Evolutionary conservation across 2,888 invertebrate genomes (phyloP), one percentile per base, ranked within the genome.

Genomic region (Ypsolopha scabrella): DNA sequence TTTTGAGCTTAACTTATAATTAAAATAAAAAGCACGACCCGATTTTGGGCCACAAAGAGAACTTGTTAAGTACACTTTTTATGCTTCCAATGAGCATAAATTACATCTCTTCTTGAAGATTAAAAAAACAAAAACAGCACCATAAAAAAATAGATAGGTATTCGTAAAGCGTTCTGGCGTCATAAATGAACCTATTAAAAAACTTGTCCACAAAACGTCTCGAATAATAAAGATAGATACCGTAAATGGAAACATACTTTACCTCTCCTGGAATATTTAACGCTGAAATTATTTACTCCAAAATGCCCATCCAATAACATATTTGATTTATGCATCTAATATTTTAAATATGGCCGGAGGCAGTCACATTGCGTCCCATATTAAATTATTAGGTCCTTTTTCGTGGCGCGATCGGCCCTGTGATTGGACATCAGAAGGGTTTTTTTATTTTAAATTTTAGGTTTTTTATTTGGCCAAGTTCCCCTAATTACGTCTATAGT

Each of bases 271-370:
- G 24, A 24, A 24, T 24, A 24, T 47, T 47, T 64, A 67, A 70
- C 66, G 60, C 59, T 63, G 60, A 70, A 64, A 69, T 70, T 68
- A 72, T 72, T 71, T 67, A 75, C 73, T 79, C 78, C 75, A 75
- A 70, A 75, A 78, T 72, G 4, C 2, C n/a, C 24, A 75, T 73
- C 75, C 79, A 77, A 80, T 80, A 75, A 68, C 70, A 58, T 60
- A 75, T 77, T 70, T 81, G 82, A 82, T 81, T 81, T 81, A 81
- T 80, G 77, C 64, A 71, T 76, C 75, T 75, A 76, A 80, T 80
- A 80, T 76, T 79, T 73, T 79, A 76, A 80, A 73, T 69, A 82
- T 80, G 78, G 77, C 83, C 75, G 75, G 59, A 67, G 78, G 81
- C 82, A 72, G 67, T 66, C 64, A 62, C 67, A 67, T 62, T 58